These are phyloP conservation scores for Drosophila mulleri DNA, from an alignment of 2,888 invertebrate genomes.

Conservation along the genomic window DNA sequence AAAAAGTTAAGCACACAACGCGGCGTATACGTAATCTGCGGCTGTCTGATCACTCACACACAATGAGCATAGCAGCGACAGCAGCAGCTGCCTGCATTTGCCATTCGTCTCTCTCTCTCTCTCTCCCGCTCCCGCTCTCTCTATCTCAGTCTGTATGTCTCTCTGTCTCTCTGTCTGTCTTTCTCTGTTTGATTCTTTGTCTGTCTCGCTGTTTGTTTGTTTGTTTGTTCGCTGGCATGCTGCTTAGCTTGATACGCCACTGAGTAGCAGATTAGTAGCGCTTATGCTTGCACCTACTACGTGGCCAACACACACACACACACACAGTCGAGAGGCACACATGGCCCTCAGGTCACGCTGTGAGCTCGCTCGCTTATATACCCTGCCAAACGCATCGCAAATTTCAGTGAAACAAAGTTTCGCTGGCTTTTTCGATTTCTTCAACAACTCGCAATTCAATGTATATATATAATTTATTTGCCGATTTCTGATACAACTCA, in stretches of 20 bases:
- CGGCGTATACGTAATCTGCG: slow-evolving; percentile 77
- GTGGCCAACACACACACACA: slow-evolving; percentile 54
- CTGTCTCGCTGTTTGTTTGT: slow-evolving; percentile 45
- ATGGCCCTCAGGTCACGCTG: slow-evolving; percentile 27
- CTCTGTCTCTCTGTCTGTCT: slow-evolving; percentile 1
- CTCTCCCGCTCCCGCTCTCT: neutral
- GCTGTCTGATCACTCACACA: slow-evolving; percentile 71
- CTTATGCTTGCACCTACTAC: slow-evolving; percentile 81
- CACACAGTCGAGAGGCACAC: slow-evolving; percentile 29
- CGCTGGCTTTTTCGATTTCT: neutral
- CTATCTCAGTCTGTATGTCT: neutral
- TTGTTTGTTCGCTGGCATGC: slow-evolving; percentile 64
- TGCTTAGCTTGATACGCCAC: slow-evolving; percentile 78
- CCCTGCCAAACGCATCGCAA: slow-evolving; percentile 16
- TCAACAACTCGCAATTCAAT: neutral
- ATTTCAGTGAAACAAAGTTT: neutral
- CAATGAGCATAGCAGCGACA: slow-evolving; percentile 22
- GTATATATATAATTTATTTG: neutral
- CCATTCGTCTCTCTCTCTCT: slow-evolving; percentile 21
- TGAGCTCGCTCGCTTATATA: slow-evolving; percentile 19
- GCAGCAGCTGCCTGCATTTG: slow-evolving; percentile 36
- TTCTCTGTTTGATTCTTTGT: slow-evolving; percentile 10
- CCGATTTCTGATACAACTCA: neutral
- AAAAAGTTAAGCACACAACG: slow-evolving; percentile 76
- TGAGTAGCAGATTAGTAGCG: slow-evolving; percentile 80